A percentile compares a stretch with the other conserved stretches of the same genome.
Conservation (phyloP, 2,888 invertebrate genomes). For the Chamaedrilus cognettii region DNA sequence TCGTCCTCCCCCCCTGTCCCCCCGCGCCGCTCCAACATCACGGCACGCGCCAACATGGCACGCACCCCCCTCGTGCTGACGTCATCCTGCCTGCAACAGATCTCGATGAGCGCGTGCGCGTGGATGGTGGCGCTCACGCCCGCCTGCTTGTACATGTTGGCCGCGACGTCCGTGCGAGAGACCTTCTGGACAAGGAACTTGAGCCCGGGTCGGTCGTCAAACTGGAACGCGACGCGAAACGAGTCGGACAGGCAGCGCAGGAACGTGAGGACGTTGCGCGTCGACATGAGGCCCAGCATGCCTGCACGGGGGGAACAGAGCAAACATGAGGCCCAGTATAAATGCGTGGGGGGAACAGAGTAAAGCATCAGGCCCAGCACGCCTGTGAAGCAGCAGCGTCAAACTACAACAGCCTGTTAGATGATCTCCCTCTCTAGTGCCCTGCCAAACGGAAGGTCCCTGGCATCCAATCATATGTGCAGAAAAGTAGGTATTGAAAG, state of each 20-base stretch:
- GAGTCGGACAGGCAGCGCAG: conserved; percentile 71
- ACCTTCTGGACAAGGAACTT: conserved; percentile 89
- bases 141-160: conserved; percentile 68
- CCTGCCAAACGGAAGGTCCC: too few relatives aligned
- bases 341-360: too few relatives aligned
- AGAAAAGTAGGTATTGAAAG: too few relatives aligned
- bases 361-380: too few relatives aligned
- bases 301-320: conserved; percentile 39
- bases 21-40: neutral
- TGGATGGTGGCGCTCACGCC: conserved; percentile 86
- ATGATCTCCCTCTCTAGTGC: neutral
- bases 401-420: neutral
- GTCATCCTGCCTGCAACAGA: conserved; percentile 66
- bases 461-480: too few relatives aligned
- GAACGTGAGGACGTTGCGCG: conserved; percentile 46
- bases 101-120: conserved; percentile 79
- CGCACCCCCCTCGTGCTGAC: neutral
- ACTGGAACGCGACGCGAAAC: conserved; percentile 79
- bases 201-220: conserved; percentile 86
- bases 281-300: conserved; percentile 48
- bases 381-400: too few relatives aligned
- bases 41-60: neutral
- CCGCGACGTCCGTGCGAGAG: conserved; percentile 54
- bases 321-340: neutral
- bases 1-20: neutral